Conservation (phyloP, 2,113 vertebrate genomes). For the Symphodus melops region DNA sequence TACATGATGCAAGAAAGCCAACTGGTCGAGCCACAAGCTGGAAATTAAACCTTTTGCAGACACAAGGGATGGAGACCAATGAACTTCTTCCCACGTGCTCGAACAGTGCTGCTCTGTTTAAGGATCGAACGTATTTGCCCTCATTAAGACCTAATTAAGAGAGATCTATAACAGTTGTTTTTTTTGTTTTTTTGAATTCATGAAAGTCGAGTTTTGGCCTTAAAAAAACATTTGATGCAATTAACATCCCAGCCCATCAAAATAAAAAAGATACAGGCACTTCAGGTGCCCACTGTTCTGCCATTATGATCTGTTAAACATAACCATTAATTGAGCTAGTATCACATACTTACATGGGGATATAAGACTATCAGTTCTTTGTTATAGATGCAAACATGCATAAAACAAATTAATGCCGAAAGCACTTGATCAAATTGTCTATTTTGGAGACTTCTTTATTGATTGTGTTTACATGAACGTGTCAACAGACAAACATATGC, state of each 20-base stretch:
- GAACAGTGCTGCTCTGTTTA: constrained; percentile 7
- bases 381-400: background rate
- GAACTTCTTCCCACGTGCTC: constrained; percentile 27
- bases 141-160: constrained; percentile 72
- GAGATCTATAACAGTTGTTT: constrained; percentile 45
- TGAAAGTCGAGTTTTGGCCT: constrained; percentile 44
- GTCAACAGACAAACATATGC: constrained; percentile 7
- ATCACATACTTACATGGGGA: background rate
- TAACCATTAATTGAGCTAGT: background rate
- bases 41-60: constrained; percentile 51
- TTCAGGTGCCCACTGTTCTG: constrained; percentile 40
- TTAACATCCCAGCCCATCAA: constrained; percentile 48
- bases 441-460: constrained; percentile 14
- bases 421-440: constrained; percentile 18
- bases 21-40: constrained; percentile 43
- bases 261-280: constrained; percentile 27
- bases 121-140: constrained; percentile 36
- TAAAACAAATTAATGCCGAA: constrained; percentile 15
- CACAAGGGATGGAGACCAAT: constrained; percentile 30
- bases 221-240: constrained; percentile 45
- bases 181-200: constrained; percentile 74
- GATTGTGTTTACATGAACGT: constrained; percentile 7
- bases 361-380: background rate
- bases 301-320: constrained; percentile 56
- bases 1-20: constrained; percentile 31